Evolutionary conservation across 2,113 vertebrate genomes (phyloP), one percentile per base, ranked within the genome.

Genomic region (Salvator merianae): DNA sequence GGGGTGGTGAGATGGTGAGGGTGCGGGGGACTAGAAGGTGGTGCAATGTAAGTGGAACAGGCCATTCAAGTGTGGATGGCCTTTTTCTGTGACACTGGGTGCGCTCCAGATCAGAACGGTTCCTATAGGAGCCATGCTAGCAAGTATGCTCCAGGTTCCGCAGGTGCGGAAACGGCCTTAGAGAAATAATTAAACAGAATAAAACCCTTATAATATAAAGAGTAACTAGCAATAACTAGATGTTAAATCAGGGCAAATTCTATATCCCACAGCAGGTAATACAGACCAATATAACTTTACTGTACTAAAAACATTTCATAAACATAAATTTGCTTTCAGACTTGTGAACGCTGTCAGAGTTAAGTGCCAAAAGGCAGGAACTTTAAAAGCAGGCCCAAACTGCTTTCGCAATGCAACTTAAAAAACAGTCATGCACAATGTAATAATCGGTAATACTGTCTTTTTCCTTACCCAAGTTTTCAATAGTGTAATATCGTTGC

Each of bases 401-500:
- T 59, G 24, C 3, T 50, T 76, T 71, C 50, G 59, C 2, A 28
- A 24, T 63, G 9, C 3, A 1, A 66, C 1, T 77, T 5, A 65
- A n/a, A 53, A 86, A 85, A 16, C 36, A 34, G 66, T 5, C n/a
- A 18, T 22, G 20, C 3, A 62, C 77, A 77, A 0, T 14, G 28
- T 2, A 69, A 40, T 24, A 0, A 36, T 59, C 24, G 59, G 6
- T 1, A 34, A 2, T 5, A 1, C 0, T 0, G 1, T 0, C 0
- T 66, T 8, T n/a, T 32, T 62, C 92, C 96, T 93, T 91, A 99
- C 99, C 97, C 8, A 99, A 93, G 91, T 98, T 98, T 91, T 99
- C 98, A 0, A 99, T 99, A 86, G 98, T 99, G 93, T 98, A 99
- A 88, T 99, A 99, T 89, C 98, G 97, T 90, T 99, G 99, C 26